Base-by-base conservation (phyloP, 1,140 invertebrate species). In the Euglossa dilemma region DNA sequence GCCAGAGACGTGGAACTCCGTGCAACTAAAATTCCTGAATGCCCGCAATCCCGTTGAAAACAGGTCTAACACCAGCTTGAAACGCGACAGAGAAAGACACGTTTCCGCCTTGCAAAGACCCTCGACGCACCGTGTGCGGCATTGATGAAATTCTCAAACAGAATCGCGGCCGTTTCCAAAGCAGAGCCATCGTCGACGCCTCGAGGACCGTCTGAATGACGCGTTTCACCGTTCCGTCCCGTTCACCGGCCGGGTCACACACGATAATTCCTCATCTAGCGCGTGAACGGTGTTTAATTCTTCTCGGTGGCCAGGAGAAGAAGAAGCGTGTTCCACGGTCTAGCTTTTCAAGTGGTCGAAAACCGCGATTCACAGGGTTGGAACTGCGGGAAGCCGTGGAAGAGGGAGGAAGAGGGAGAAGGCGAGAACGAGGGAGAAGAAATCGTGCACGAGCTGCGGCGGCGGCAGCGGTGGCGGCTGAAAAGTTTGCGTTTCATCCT, bases 401-500 rank as follows among this genome's bases (percentile, higher is more conserved):
- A n/a, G n/a, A n/a, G n/a, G 80, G 28, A 36, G 50, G 66, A 83
- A 73, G 80, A 52, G 54, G 20, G 25, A 25, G 66, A 16, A 45
- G 64, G 64, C 43, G 64, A 66, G 20, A 14, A 14, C 14, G 63
- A 64, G 63, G 64, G 63, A 69, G 66, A 79, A 87, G 85, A 82
- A 87, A 86, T 86, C 85, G 80, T 50, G 67, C 66, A 66, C 64
- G 66, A 77, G 25, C 63, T 14, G 36, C 36, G 43, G 6, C 8
- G 11, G 69, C 45, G 57, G 85, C 45, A 20, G 6, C 8, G 11
- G 69, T 36, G n/a, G 54, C 36, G 57, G 85, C 45, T 87, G 85
- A 87, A 84, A 87, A 87, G 86, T 83, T 87, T 84, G 80, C 80
- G 85, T 79, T 87, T 79, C 86, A 71, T 87, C 75, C 86, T 28